Base-by-base conservation (phyloP, 2,113 vertebrate species). In the Cryptotis parvus region DNA sequence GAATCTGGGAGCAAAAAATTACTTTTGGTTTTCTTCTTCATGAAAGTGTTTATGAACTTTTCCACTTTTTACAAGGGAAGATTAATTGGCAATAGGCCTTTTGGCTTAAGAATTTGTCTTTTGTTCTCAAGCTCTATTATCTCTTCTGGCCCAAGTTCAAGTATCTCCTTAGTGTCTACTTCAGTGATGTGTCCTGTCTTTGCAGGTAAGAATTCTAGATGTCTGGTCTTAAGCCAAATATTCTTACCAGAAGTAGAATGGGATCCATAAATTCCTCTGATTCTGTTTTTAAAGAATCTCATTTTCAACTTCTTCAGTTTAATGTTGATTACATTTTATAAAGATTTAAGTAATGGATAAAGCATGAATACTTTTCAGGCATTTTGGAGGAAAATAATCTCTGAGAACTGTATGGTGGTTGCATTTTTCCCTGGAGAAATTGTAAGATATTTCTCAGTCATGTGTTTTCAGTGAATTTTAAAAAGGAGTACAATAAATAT, bases 201-300 rank as follows among this genome's bases (percentile, higher is more conserved):
- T 92, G 82, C 96, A 97, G 85, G 85, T 94, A 96, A 77, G 61
- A 76, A 82, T 33, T 91, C 88, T 74, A 52, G 39, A 11, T 94
- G 94, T 96, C 20, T 96, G 94, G 88, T 96, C 66, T 70, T 94
- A 70, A 96, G 96, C 92, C 94, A 97, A 95, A 52, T 4, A 82
- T 29, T 73, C 76, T 89, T 75, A 96, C 87, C 8, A 80, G 55
- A 90, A 45, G 73, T 77, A 90, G 52, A 91, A 35, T 27, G 31
- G 68, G 33, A 14, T 91, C 91, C 33, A 41, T 91, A 89, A 37
- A 68, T 69, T 89, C 68, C 33, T 91, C 88, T 69, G 27, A 81
- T 90, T 93, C 75, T 78, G 4, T 72, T 75, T 76, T 89, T 93
- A 49, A 92, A 92, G 74, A 78, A 86, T 18, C 24, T 69, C 2